phyloP scores from a whole-genome alignment of 2,113 vertebrate species.

The Physeter macrocephalus region DNA sequence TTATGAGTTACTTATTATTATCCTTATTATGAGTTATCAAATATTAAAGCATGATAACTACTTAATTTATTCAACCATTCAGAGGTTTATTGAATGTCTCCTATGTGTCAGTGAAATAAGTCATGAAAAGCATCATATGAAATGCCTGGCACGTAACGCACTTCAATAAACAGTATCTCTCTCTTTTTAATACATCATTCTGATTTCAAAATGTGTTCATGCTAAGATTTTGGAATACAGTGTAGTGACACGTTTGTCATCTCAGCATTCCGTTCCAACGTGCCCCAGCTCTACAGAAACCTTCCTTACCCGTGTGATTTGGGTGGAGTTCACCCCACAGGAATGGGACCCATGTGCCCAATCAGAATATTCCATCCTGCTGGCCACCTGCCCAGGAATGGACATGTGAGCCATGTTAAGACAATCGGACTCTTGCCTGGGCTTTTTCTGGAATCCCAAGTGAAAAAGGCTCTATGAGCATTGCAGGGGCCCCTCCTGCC shows the following conservation, averaged over 20 bases:
- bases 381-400: neutral
- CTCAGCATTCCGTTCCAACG: neutral
- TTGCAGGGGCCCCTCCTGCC: neutral
- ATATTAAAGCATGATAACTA: neutral
- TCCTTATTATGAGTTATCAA: neutral
- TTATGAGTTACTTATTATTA: too few species aligned
- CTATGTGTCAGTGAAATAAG: neutral
- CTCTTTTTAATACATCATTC: neutral
- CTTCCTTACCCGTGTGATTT: too few species aligned
- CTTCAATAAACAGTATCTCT: neutral
- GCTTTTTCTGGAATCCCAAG: neutral
- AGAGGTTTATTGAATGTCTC: neutral
- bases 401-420: neutral
- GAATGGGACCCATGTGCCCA: neutral
- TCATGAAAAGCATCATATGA: neutral
- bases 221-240: neutral
- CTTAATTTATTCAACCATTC: neutral
- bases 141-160: neutral
- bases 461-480: neutral
- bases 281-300: neutral
- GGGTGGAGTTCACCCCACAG: neutral
- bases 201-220: neutral
- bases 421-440: neutral
- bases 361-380: neutral
- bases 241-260: neutral